phyloP scores from a whole-genome alignment of 2,797 vertebrate species.

The Fringilla coelebs region DNA sequence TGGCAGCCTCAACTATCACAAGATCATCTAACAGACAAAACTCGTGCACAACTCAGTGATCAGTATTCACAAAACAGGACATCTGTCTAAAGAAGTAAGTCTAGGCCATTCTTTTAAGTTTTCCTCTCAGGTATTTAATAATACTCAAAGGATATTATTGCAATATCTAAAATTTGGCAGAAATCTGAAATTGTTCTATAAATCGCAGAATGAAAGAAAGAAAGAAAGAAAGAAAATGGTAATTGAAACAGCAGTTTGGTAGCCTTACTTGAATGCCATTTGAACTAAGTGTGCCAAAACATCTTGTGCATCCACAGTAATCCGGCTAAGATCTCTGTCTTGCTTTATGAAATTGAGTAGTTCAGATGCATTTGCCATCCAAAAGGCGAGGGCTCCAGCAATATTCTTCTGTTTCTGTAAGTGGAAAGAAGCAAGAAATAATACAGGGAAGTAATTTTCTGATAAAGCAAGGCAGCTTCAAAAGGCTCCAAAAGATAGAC shows the following conservation, averaged over 20 bases:
- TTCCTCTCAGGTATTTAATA: neutral
- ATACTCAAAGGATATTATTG: neutral
- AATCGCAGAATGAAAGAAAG: neutral
- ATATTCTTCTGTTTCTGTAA: slow-evolving; percentile 98
- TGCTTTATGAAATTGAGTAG: slow-evolving; percentile 98
- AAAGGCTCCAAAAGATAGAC: slow-evolving; percentile 85
- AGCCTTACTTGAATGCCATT: slow-evolving; percentile 97
- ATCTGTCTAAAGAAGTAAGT: neutral
- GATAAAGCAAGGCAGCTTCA: slow-evolving; percentile 68
- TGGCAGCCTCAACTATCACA: neutral
- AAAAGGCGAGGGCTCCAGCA: slow-evolving; percentile 96
- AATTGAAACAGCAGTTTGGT: neutral
- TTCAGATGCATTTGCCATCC: slow-evolving; percentile 99
- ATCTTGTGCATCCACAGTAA: slow-evolving; percentile 95
- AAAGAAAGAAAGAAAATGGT: neutral
- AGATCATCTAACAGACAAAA: neutral
- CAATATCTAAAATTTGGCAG: neutral
- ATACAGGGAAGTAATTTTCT: neutral
- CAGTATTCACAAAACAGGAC: neutral
- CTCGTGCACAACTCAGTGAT: neutral
- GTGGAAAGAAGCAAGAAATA: slow-evolving; percentile 44
- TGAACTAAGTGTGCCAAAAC: slow-evolving; percentile 95
- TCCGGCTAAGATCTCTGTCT: slow-evolving; percentile 91
- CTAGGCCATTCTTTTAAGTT: neutral
- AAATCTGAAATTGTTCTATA: neutral